A percentile compares a stretch with the other conserved stretches of the same genome.
phyloP scores from a whole-genome alignment of 1,140 invertebrate genomes.

The Ceratina calcarata region DNA sequence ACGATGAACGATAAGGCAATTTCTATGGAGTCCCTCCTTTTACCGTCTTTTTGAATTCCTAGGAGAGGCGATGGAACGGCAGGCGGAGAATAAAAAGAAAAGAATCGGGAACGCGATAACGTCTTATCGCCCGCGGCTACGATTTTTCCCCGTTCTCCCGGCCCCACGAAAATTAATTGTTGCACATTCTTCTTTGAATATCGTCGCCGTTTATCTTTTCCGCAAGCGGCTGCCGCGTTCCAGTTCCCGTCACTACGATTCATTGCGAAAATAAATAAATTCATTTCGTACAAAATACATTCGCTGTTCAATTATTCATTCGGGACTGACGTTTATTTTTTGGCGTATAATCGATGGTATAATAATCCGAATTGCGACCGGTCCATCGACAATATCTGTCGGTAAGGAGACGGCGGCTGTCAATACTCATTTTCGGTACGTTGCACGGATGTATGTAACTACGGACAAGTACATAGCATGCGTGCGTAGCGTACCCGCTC shows the following conservation, averaged over 20 bases:
- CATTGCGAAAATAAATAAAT: background rate
- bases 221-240: background rate
- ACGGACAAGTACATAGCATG: background rate
- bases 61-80: conserved; percentile 25
- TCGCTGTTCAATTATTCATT: background rate
- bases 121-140: conserved; percentile 16
- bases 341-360: too few species aligned
- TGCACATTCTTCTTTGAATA: conserved; percentile 19
- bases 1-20: conserved; percentile 61
- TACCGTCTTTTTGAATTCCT: conserved; percentile 48
- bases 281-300: background rate
- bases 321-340: background rate
- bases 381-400: background rate
- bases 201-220: conserved; percentile 20
- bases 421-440: background rate
- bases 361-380: background rate
- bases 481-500: background rate
- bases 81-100: background rate
- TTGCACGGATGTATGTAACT: background rate
- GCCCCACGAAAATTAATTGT: conserved; percentile 28
- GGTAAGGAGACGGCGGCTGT: background rate
- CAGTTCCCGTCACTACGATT: background rate
- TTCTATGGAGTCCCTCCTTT: conserved; percentile 49
- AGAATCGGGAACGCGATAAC: conserved; percentile 31
- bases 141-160: conserved; percentile 18